phyloP scores from a whole-genome alignment of 2,888 invertebrate genomes.

The Dolichopus griseipennis region DNA sequence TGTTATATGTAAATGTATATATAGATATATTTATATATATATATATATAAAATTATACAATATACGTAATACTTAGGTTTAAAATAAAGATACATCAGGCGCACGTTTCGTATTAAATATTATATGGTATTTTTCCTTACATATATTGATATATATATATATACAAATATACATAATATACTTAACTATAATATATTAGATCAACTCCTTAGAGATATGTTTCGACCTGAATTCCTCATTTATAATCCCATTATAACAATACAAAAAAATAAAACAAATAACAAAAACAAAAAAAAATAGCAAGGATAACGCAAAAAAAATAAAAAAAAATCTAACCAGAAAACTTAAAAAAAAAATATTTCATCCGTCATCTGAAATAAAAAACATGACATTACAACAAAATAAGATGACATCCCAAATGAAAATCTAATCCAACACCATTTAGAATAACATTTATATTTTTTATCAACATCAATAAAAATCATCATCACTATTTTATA shows the following conservation, averaged over 20 bases:
- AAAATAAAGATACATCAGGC: neutral
- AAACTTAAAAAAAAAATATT: neutral
- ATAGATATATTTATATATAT: too few relatives aligned
- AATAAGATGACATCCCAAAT: neutral
- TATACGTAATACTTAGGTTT: too few relatives aligned
- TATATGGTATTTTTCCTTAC: neutral
- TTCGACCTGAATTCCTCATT: slow-evolving; percentile 4
- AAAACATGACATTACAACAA: slow-evolving; percentile 1
- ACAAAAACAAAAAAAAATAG: too few relatives aligned
- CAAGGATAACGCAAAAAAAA: too few relatives aligned
- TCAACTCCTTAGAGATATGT: neutral
- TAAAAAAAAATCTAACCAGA: too few relatives aligned
- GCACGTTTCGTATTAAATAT: neutral
- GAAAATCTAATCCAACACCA: too few relatives aligned
- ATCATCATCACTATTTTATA: neutral
- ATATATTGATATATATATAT: neutral
- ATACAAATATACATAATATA: too few relatives aligned
- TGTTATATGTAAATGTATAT: too few relatives aligned
- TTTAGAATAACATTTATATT: neutral
- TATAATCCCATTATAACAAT: slow-evolving; percentile 2
- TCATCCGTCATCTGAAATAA: neutral
- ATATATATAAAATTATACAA: too few relatives aligned
- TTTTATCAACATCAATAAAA: neutral
- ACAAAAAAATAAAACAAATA: too few relatives aligned
- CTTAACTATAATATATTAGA: neutral